Percentiles rank a stretch among this genome's conserved stretches.
Conservation (phyloP, 2,113 vertebrate species). For the Corythornis madagascariensis region DNA sequence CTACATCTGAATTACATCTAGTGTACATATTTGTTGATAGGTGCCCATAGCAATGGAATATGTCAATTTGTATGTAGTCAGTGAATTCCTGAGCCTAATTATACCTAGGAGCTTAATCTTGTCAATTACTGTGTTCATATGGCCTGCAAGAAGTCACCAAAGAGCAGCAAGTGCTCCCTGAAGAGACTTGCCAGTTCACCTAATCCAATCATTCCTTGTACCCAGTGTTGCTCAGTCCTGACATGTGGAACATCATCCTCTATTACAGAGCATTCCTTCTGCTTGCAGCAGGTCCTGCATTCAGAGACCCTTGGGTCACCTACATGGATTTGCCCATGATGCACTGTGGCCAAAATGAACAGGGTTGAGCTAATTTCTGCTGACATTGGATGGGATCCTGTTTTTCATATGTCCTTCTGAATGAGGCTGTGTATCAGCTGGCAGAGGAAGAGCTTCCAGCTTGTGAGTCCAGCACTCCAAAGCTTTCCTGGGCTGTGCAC, state of each 20-base stretch:
- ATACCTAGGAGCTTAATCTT: not conserved
- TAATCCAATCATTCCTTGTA: not conserved
- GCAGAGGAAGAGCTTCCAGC: not conserved
- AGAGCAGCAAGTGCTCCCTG: not conserved
- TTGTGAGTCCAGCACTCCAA: not conserved
- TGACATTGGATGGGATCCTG: not conserved
- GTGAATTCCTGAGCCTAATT: not conserved
- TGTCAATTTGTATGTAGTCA: not conserved
- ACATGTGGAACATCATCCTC: not conserved
- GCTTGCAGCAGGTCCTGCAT: not conserved
- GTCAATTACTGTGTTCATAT: not conserved
- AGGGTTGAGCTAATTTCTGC: not conserved
- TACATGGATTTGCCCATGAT: fast-evolving
- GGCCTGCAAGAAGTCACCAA: not conserved
- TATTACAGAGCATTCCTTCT: not conserved
- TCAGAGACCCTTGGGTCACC: not conserved
- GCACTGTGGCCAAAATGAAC: not conserved
- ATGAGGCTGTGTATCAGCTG: not conserved
- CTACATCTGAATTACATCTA: not conserved
- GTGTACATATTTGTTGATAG: not conserved
- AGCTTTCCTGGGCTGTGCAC: not conserved
- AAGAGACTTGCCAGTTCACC: fast-evolving
- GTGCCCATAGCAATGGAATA: fast-evolving
- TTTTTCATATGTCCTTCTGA: not conserved
- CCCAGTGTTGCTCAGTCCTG: not conserved